Percentiles rank a stretch among this genome's conserved stretches.
These are phyloP conservation scores for Sturnus vulgaris DNA, from an alignment of 2,113 vertebrate genomes.

Conservation along the genomic window DNA sequence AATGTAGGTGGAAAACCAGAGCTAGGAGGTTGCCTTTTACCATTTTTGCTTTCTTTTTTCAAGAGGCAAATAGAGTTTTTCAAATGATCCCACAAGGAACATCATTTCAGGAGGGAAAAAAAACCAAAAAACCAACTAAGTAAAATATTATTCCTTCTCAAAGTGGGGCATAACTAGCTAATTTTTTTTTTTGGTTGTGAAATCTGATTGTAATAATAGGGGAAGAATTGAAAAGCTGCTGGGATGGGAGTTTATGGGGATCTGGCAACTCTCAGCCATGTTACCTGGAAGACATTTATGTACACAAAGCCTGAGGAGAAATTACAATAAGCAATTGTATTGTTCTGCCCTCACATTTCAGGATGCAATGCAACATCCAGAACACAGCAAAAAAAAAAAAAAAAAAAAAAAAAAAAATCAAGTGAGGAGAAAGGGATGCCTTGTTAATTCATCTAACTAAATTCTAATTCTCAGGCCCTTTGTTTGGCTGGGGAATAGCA, in stretches of 20 bases:
- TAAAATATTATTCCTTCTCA: not conserved
- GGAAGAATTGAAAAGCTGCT: not conserved
- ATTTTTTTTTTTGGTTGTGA: not conserved
- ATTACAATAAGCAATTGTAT: not conserved
- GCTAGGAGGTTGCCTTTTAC: not conserved
- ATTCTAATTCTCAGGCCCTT: constrained; percentile 37
- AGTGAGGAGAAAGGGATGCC: not conserved
- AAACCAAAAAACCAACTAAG: no score
- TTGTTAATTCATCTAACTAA: constrained; percentile 42
- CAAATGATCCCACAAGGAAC: not conserved
- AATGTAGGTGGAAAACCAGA: not conserved
- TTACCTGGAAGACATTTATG: not conserved
- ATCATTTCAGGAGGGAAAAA: not conserved
- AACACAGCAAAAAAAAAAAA: not conserved
- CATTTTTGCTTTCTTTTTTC: not conserved
- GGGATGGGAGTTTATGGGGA: not conserved
- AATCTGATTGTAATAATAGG: not conserved
- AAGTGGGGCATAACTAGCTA: not conserved
- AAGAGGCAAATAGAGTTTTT: not conserved
- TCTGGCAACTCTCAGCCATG: not conserved
- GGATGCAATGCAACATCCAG: not conserved
- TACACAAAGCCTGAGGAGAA: not conserved
- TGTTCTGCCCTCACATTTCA: constrained; percentile 6
- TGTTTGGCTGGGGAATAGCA: constrained; percentile 32
- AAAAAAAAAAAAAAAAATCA: not conserved